phyloP scores from a whole-genome alignment of 2,113 vertebrate genomes.

The Trogon surrucura region DNA sequence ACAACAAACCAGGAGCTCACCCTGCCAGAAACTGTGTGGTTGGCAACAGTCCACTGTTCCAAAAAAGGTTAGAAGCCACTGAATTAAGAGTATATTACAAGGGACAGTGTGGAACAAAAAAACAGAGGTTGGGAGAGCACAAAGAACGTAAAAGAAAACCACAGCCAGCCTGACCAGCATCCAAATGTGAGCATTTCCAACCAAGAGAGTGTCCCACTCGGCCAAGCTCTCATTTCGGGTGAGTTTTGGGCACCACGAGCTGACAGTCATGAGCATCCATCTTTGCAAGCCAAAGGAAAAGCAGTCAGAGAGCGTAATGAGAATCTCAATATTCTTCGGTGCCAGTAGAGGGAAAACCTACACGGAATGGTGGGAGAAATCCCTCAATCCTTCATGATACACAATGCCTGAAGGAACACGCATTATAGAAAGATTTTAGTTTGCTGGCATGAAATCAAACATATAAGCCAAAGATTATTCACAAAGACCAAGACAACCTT shows the following conservation, averaged over 20 bases:
- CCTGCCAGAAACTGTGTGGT: not conserved
- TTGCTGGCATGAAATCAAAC: conserved; percentile 54
- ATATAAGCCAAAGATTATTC: conserved; percentile 40
- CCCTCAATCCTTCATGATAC: not conserved
- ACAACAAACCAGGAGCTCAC: not conserved
- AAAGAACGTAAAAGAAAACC: not conserved
- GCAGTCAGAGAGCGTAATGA: not conserved
- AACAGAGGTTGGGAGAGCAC: not conserved
- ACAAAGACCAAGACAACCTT: conserved; percentile 58
- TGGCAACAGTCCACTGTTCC: not conserved
- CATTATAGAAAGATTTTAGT: conserved; percentile 37
- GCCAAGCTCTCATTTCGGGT: not conserved
- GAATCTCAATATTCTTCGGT: not conserved
- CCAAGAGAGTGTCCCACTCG: not conserved
- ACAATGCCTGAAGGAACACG: conserved; percentile 15
- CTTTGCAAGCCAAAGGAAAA: not conserved
- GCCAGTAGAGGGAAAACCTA: not conserved
- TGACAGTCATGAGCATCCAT: not conserved
- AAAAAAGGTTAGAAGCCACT: not conserved
- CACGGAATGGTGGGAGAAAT: not conserved
- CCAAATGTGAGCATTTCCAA: not conserved
- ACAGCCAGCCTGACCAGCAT: not conserved
- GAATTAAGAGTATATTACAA: not conserved
- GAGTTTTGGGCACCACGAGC: not conserved
- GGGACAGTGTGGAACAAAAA: not conserved